Evolutionary conservation across 2,888 invertebrate genomes (phyloP).

Genomic region (Bombylius discolor): DNA sequence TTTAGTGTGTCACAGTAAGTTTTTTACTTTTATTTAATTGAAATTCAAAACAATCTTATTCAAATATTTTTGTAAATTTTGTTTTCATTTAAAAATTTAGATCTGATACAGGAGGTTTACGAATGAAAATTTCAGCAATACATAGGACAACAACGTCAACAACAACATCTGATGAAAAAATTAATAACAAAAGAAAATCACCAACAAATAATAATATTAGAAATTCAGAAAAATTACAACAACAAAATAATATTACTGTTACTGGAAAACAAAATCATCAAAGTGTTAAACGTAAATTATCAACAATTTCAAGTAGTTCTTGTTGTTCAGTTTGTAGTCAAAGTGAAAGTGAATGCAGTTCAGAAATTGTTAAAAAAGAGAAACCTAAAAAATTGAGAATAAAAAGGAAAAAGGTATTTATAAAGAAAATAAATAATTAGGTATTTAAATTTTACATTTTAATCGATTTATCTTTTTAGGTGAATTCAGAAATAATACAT

Average conservation of each 20-base stretch:
- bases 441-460: neutral
- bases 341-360: conserved; percentile 16
- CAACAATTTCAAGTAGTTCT: conserved; percentile 13
- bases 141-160: conserved; percentile 13
- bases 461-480: neutral
- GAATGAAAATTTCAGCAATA: conserved; percentile 37
- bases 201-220: conserved; percentile 6
- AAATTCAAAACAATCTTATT: neutral
- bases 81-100: conserved; percentile 14
- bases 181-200: conserved; percentile 14
- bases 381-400: conserved; percentile 28
- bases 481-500: neutral
- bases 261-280: neutral
- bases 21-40: neutral
- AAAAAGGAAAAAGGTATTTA: conserved; percentile 27
- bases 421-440: neutral
- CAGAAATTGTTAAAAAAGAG: conserved; percentile 10
- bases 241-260: neutral
- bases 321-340: conserved; percentile 14
- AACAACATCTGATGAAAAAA: conserved; percentile 5
- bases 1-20: conserved; percentile 16
- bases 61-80: neutral
- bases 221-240: neutral
- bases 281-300: conserved; percentile 7
- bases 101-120: conserved; percentile 32